A percentile compares a stretch with the other conserved stretches of the same genome.
Conservation (phyloP, 2,113 vertebrate genomes). For the Tetrao urogallus region DNA sequence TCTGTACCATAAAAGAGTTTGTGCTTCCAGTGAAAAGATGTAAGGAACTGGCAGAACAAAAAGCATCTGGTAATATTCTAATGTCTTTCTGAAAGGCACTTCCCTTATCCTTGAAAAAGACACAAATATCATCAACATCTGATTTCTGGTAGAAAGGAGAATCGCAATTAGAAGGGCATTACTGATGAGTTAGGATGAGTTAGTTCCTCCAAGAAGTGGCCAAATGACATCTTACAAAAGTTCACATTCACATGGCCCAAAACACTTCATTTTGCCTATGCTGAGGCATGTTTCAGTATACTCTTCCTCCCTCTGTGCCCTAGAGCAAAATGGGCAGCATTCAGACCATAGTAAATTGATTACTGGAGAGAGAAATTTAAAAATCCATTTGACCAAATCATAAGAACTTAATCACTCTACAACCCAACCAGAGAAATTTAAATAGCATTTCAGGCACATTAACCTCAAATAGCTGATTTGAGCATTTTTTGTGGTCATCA, state of each 20-base stretch:
- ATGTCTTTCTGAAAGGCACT: not conserved
- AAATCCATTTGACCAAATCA: constrained; percentile 44
- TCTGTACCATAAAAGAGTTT: not conserved
- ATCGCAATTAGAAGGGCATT: not conserved
- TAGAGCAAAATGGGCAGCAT: not conserved
- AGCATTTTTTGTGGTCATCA: constrained; percentile 59
- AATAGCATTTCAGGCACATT: constrained; percentile 73
- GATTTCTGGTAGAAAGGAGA: not conserved
- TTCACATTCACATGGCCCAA: not conserved
- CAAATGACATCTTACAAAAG: not conserved
- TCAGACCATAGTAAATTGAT: constrained; percentile 51
- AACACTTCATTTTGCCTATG: not conserved
- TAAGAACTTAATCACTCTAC: constrained; percentile 49
- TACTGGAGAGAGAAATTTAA: constrained; percentile 29
- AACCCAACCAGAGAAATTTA: constrained; percentile 57
- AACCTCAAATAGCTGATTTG: constrained; percentile 68
- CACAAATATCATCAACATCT: not conserved
- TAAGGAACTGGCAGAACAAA: not conserved
- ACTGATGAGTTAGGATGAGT: not conserved
- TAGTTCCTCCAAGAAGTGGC: not conserved
- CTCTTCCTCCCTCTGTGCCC: not conserved
- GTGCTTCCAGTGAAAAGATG: not conserved
- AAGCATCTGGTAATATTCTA: not conserved
- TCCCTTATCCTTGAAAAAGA: not conserved
- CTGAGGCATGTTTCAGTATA: not conserved